Evolutionary conservation across 2,113 vertebrate genomes (phyloP).

Genomic region (Spizaetus ornatus): DNA sequence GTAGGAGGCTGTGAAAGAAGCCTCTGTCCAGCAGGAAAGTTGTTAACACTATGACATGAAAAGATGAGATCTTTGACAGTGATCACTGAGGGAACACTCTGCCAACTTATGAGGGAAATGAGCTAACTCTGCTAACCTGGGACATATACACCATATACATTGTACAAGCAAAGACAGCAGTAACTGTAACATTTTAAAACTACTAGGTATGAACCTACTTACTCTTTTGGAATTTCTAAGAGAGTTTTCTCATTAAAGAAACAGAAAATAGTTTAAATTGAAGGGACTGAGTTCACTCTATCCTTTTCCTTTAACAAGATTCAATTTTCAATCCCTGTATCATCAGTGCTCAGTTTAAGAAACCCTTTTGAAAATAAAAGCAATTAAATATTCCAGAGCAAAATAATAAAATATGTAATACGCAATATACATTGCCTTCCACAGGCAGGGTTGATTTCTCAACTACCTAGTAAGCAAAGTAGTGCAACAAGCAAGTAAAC

Average conservation of each 20-base stretch:
- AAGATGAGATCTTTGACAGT: neutral
- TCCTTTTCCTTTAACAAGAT: neutral
- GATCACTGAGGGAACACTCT: neutral
- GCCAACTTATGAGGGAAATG: neutral
- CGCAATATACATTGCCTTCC: neutral
- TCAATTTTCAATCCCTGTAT: neutral
- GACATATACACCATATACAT: accelerated
- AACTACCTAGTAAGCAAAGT: neutral
- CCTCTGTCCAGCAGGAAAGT: neutral
- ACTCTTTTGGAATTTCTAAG: neutral
- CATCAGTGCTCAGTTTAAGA: neutral
- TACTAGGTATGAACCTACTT: neutral
- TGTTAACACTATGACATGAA: too few relatives aligned
- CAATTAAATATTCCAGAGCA: neutral
- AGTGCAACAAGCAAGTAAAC: neutral
- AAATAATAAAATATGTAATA: neutral
- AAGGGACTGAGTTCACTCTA: neutral
- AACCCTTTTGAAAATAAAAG: neutral
- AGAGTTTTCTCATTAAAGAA: neutral
- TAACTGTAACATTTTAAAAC: neutral
- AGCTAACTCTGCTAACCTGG: neutral
- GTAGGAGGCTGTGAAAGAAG: neutral
- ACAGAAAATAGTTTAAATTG: neutral
- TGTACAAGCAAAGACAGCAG: neutral
- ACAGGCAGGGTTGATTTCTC: neutral